Evolutionary conservation across 2,113 vertebrate species (phyloP), one percentile per base, ranked within the genome.

Genomic region (Callorhinus ursinus): DNA sequence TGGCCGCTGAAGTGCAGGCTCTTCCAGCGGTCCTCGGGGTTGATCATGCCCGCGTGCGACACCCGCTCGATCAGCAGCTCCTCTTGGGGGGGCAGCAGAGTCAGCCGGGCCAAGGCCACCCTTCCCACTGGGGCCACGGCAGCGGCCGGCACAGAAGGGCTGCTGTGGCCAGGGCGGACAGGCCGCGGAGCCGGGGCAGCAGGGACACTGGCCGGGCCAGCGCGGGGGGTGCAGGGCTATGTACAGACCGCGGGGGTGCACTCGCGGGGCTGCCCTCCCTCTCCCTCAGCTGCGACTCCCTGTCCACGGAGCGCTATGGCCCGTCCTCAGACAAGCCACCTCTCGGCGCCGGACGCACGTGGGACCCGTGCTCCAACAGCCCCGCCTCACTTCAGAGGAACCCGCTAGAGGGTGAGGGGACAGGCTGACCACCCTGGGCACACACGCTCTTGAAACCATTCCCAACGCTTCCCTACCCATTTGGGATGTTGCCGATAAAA

Each of bases 1-100:
- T 96, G 96, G 49, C 99, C 99, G n/a, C 99, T 99, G 72, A 99
- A 98, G 57, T 98, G 99, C 65, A 99, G 98, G 22, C 98, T 94
- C 97, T 99, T 99, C 98, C 99, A 99, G 63, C 99, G 99, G 91
- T 99, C 99, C n/a, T 99, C 99, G 0, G 99, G 99, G 97, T 99
- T 99, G 97, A 99, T 99, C 99, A 99, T 99, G 22, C 99, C 99
- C n/a, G 99, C 99, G 26, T 99, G 98, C 7, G 99, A 98, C 98
- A 99, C 99, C 82, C 99, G 99, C 79, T 99, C 99, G 7, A 99
- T 99, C 89, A 99, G 98, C 90, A 99, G 98, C 71, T 99, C 98
- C 5, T 99, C 99, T 98, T 80, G 57, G 84, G 72, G 59, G 39
- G 76, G 93, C 31, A 1, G 61, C 81, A 31, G 2, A 39, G 90